phyloP scores from a whole-genome alignment of 2,888 invertebrate species.

The Allacma fusca region DNA sequence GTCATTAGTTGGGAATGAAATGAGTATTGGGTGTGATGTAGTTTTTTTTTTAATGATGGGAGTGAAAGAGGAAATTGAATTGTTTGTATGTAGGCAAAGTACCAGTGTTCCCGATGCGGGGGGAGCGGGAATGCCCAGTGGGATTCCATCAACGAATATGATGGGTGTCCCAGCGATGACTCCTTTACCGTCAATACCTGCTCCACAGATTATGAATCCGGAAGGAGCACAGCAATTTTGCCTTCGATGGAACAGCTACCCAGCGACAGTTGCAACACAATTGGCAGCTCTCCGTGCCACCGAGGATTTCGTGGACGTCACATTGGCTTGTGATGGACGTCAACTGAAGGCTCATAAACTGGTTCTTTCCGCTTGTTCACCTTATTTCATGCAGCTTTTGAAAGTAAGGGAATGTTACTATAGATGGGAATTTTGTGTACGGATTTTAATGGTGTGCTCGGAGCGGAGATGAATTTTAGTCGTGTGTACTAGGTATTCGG shows the following conservation, averaged over 20 bases:
- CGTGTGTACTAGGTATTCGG: no score
- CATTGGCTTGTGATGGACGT: constrained; percentile 84
- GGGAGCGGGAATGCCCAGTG: constrained; percentile 38
- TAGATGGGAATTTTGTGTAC: neutral
- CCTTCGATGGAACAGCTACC: constrained; percentile 88
- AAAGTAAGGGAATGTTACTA: constrained; percentile 71
- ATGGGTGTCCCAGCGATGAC: constrained; percentile 36
- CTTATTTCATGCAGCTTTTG: constrained; percentile 85
- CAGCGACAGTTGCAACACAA: constrained; percentile 83
- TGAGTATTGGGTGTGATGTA: no score
- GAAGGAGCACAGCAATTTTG: constrained; percentile 76
- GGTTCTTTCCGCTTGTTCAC: constrained; percentile 82
- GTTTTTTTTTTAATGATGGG: no score
- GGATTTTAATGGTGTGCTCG: no score
- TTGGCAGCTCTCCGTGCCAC: constrained; percentile 82
- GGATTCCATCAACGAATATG: constrained; percentile 28
- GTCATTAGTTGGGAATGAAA: no score
- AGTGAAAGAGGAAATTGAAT: neutral
- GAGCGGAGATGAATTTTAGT: no score
- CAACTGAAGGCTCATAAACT: constrained; percentile 85
- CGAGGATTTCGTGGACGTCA: constrained; percentile 88
- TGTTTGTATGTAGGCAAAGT: constrained; percentile 35
- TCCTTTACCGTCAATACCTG: constrained; percentile 33
- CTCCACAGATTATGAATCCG: constrained; percentile 47
- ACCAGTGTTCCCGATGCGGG: constrained; percentile 33